phyloP scores from a whole-genome alignment of 2,888 invertebrate species.

The Petrolisthes manimaculis region DNA sequence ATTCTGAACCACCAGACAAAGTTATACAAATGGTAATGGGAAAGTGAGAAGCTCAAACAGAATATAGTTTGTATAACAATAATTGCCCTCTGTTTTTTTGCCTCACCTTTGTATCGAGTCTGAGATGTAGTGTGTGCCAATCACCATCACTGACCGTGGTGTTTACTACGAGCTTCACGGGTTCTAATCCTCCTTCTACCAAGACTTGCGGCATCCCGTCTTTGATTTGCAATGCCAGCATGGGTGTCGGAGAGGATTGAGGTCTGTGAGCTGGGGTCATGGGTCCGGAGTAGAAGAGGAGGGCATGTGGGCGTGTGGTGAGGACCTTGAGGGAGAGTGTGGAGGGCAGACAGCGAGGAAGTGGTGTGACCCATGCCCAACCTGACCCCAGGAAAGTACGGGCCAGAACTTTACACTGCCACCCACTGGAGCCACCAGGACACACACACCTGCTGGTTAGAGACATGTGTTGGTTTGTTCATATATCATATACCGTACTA shows the following conservation, averaged over 20 bases:
- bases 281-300: slow-evolving; percentile 42
- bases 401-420: slow-evolving; percentile 46
- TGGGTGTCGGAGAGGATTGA: slow-evolving; percentile 8
- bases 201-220: slow-evolving; percentile 33
- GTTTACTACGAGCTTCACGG: slow-evolving; percentile 28
- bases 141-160: slow-evolving; percentile 26
- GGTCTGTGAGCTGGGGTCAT: not conserved
- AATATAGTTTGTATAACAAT: no score
- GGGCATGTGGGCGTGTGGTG: slow-evolving; percentile 26
- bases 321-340: slow-evolving; percentile 51
- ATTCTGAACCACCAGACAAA: no score
- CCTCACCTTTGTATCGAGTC: slow-evolving; percentile 40
- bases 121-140: slow-evolving; percentile 42
- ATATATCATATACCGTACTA: not conserved
- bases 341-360: slow-evolving; percentile 54
- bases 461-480: not conserved
- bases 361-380: slow-evolving; percentile 56
- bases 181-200: slow-evolving; percentile 24
- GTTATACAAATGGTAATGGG: no score
- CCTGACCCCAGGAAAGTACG: slow-evolving; percentile 52
- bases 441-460: slow-evolving; percentile 36
- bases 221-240: slow-evolving; percentile 35
- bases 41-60: no score
- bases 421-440: slow-evolving; percentile 39
- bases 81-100: not conserved